Evolutionary conservation across 2,113 vertebrate species (phyloP), one percentile per base, ranked within the genome.

Genomic region (Collichthys lucidus): DNA sequence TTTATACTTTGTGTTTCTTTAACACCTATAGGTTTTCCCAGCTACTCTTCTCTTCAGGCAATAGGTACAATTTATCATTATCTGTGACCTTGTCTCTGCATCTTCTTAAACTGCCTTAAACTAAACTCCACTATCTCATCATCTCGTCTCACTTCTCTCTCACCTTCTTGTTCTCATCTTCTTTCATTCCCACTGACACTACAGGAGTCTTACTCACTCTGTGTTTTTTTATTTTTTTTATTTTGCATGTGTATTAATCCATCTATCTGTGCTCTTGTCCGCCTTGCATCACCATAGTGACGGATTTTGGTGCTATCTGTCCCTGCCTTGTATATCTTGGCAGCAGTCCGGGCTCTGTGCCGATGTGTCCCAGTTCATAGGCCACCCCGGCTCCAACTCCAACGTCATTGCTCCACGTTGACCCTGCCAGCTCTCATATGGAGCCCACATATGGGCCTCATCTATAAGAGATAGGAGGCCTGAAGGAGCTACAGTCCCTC

Each of bases 401-500:
- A 53, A 86, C 66, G 86, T 88, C 86, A 86, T 60, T 8, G 78
- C 68, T 77, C 68, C 53, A 7, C 46, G 35, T 60, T 84, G 86
- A 90, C 90, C 88, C 85, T 89, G 85, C 91, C 92, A 91, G 77
- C 87, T 88, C 84, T 5, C 91, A 93, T 90, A 92, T 89, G 89
- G 88, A 92, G 88, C 66, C 70, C 89, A 77, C 92, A 93, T 93
- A 94, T 91, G 92, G 83, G 56, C 78, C 72, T 92, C 91, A 91
- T 94, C 91, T 85, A 89, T 94, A 89, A 93, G 86, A 93, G 65
- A 94, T 88, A 42, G 76, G 67, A 80, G 74, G 80, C 85, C 88
- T 62, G 79, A 15, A 77, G 87, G 83, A 86, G 72, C 68, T 59
- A 31, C 61, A 63, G 70, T 50, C 67, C 88, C 86, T 61, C 71